These are phyloP conservation scores for Metallyticus violacea DNA, from an alignment of 2,888 invertebrate species.

Conservation along the genomic window DNA sequence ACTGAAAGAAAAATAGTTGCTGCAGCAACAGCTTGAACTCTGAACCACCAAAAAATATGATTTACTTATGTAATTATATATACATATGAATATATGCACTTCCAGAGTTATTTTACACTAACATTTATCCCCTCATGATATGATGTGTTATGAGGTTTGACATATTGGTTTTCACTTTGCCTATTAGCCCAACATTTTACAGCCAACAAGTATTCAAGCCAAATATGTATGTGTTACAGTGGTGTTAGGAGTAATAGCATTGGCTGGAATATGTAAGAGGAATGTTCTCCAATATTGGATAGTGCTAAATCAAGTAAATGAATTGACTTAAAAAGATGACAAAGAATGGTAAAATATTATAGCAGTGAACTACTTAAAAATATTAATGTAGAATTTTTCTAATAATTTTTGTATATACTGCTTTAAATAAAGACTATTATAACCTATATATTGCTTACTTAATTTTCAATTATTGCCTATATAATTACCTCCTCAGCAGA, in stretches of 20 bases:
- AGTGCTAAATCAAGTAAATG: background rate
- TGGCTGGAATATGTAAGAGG: background rate
- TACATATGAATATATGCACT: background rate
- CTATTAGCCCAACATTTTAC: too few relatives aligned
- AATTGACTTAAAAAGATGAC: background rate
- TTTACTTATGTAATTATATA: too few relatives aligned
- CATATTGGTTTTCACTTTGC: background rate
- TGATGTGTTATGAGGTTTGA: background rate
- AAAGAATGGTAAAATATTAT: background rate
- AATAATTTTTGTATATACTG: slow-evolving; percentile 28
- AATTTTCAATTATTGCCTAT: background rate
- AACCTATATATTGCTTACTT: background rate
- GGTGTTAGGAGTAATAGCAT: background rate
- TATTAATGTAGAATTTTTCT: slow-evolving; percentile 10
- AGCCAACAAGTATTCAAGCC: background rate
- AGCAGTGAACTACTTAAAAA: background rate
- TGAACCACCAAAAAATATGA: background rate
- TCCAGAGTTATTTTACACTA: background rate
- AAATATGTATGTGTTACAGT: background rate
- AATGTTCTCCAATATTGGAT: background rate
- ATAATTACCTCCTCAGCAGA: background rate
- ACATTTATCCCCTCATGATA: background rate
- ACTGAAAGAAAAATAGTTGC: background rate
- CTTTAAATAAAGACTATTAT: slow-evolving; percentile 27
- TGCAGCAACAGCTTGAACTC: background rate